Base-by-base conservation (phyloP, 1,140 invertebrate species). In the Heterodera carotae region DNA sequence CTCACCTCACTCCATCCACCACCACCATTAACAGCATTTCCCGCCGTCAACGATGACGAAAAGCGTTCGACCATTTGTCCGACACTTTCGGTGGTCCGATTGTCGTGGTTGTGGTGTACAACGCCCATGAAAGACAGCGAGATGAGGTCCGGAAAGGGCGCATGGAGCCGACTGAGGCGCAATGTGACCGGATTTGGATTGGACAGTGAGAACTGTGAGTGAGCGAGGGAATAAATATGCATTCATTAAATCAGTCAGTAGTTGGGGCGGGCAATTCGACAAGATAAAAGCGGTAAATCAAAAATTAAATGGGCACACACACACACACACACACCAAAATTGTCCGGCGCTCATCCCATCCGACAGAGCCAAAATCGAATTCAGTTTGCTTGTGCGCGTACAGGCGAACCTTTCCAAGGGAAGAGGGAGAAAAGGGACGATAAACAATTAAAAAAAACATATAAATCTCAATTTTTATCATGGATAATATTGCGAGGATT, bases 341-440 rank as follows among this genome's bases (percentile, higher is more conserved):
- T 80, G 91, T 91, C 78, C 92, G 91, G 70, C 90, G 90, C 53
- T 91, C 91, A 10, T 91, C 90, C 75, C 92, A 91, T 53, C 92
- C 91, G n/a, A 93, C 89, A 15, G 92, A 91, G 18, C 93, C 93
- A 88, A 93, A 92, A 88, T 93, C 92, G 81, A 93, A 89, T 70
- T 90, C 90, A 39, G 90, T 90, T 83, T 90, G 84, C 71, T 91
- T 89, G 73, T 88, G 87, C 72, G 89, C 84, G 86, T 89, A 87
- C 75, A 89, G 89, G 70, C 89, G 88, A 66, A 90, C 87, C 89
- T 89, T 53, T 43, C 6, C 39, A 43, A 43, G 6, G 12, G 12
- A 43, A 43, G 0, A 43, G 6, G 6, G 12, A 43, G 12, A 43
- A 43, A 0, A 1, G 39, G 39, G 39, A 78, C 12, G 3, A 75